These are phyloP conservation scores for Macrotus californicus DNA, from an alignment of 2,113 vertebrate species.

Conservation along the genomic window DNA sequence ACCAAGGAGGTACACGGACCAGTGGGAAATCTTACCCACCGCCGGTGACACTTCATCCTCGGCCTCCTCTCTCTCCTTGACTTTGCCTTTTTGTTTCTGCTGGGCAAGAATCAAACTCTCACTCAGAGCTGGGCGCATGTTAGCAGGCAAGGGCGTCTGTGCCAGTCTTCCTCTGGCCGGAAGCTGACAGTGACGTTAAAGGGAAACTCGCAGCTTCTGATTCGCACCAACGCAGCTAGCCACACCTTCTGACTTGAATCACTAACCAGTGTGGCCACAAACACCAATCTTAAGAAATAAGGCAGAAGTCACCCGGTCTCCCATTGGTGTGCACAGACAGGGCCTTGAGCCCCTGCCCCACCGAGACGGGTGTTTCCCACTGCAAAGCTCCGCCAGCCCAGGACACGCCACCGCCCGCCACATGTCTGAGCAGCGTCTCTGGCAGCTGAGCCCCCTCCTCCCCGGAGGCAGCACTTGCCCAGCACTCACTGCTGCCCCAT, in stretches of 20 bases:
- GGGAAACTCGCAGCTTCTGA: background rate
- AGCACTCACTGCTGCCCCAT: background rate
- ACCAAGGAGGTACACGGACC: background rate
- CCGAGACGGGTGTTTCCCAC: background rate
- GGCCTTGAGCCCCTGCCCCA: background rate
- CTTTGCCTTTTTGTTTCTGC: background rate
- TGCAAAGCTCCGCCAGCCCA: background rate
- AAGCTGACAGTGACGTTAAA: background rate
- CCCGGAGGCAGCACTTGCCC: background rate
- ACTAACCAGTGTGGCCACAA: background rate
- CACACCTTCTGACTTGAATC: background rate
- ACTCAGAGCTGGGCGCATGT: background rate
- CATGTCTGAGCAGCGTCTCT: background rate
- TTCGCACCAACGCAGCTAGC: background rate
- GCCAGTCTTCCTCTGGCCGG: background rate
- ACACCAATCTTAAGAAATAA: background rate
- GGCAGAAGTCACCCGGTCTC: background rate
- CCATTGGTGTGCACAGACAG: background rate
- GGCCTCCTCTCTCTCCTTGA: background rate
- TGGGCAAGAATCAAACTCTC: background rate
- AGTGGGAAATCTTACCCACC: rapidly evolving
- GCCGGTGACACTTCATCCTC: background rate
- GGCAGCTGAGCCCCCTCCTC: background rate
- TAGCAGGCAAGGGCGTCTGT: background rate
- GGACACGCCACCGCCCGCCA: no score